Base-by-base conservation (phyloP, 2,113 vertebrate species). In the Pelecanoides urinatrix region DNA sequence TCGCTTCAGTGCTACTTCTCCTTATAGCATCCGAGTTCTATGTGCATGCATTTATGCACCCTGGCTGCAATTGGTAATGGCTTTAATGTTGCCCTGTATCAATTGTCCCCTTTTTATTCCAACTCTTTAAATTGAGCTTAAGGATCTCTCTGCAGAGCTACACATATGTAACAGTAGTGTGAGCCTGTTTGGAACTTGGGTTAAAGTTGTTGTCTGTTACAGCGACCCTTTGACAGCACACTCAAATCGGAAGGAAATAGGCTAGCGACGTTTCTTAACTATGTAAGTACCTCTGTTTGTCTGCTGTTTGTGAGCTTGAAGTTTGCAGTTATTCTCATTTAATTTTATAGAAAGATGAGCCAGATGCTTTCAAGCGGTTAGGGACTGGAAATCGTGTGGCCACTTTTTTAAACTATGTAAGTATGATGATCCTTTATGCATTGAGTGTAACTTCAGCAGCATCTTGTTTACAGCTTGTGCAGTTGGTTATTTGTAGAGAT, bases 311-410 rank as follows among this genome's bases (percentile, higher is more conserved):
- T 14, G 87, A 96, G 86, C 91, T 93, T 34, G 79, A 92, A 98
- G 91, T 91, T 79, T 97, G 97, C 98, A 97, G 98, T 99, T 98
- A 97, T 67, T 99, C 96, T 99, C 96, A 97, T 98, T 99, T 99
- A 99, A 99, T 99, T 99, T 99, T 97, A 96, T 99, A 99, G 99
- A 99, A 98, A 98, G 98, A 99, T 98, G 99, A 99, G 95, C 99
- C 98, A 96, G 99, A 99, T 99, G 99, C 98, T 98, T 99, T 99
- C 99, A 99, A 99, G 99, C 98, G 98, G 98, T 99, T 99, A 99
- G 99, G 99, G 99, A 99, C 99, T 98, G 99, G 99, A 98, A 99
- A 99, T 98, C 99, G 99, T 84, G 97, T 99, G 99, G 99, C 99
- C 87, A 99, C 99, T 97, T 99, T 99, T 99, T 99, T 99, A 98